Evolutionary conservation across 2,797 vertebrate genomes (phyloP), one percentile per base, ranked within the genome.

Genomic region (Cyprinella venusta): DNA sequence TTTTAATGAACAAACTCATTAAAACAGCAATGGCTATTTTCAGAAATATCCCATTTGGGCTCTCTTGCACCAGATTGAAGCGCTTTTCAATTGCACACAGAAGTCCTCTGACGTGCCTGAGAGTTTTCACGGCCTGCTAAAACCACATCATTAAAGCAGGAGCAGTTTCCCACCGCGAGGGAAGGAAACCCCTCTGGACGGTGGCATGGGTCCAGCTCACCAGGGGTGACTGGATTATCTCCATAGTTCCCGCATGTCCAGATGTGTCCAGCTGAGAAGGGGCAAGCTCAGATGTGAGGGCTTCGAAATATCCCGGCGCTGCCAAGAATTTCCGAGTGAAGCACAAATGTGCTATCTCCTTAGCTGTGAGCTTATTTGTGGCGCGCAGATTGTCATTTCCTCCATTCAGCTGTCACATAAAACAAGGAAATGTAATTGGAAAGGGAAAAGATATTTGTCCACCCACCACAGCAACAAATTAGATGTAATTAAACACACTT

Each of bases 1-100:
- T 90, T 92, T 91, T 91, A 92, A 92, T 91, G 90, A 92, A 92
- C 84, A 91, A 90, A 89, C 90, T 92, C 88, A 93, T 92, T 92
- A 92, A 92, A 93, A 89, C 72, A 12, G 67, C 76, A 79, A 64
- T 64, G 83, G 88, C 89, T 92, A 91, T 92, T 92, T 94, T 91
- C 83, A 91, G 90, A 88, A 84, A 87, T 81, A 90, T 93, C 90
- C 91, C 91, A 78, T 72, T 90, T 91, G 90, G 85, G 87, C 90
- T 88, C 84, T 65, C 59, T 87, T 82, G 79, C 67, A 88, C 85
- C 81, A 91, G 89, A 92, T 89, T 91, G 89, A 92, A 91, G 88
- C 78, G 80, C 80, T 86, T 91, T 91, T 94, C 91, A 92, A 91
- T 93, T 92, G 91, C 83, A 87, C 79, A 81, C 61, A 89, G 89